A percentile compares a stretch with the other conserved stretches of the same genome.
Conservation (phyloP, 2,797 vertebrate species). For the Ctenopoma kingsleyae region DNA sequence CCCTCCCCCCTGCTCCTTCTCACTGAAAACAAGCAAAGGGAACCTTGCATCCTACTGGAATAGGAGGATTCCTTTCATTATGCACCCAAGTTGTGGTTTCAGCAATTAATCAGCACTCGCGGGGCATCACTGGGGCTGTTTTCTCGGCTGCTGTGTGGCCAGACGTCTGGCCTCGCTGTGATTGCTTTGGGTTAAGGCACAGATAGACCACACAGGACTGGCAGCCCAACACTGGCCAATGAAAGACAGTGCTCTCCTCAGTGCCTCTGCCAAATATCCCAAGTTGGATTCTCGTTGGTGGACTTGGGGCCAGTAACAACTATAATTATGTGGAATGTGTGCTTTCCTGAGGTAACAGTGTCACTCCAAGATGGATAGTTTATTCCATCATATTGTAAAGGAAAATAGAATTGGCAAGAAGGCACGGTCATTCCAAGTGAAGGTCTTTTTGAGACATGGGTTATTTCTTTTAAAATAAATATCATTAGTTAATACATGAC, state of each 20-base stretch:
- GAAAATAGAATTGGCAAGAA: conserved; percentile 75
- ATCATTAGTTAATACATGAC: conserved; percentile 59
- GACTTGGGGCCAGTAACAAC: conserved; percentile 79
- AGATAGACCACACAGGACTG: conserved; percentile 81
- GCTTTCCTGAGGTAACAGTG: conserved; percentile 79
- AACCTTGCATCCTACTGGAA: conserved; percentile 45
- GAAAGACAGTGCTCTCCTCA: conserved; percentile 67
- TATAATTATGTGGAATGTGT: conserved; percentile 84
- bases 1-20: conserved; percentile 20
- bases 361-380: conserved; percentile 77
- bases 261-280: conserved; percentile 74
- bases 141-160: conserved; percentile 69
- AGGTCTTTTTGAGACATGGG: conserved; percentile 43
- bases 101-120: conserved; percentile 70
- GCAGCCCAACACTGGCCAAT: conserved; percentile 62
- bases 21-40: conserved; percentile 57
- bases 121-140: conserved; percentile 60
- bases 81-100: conserved; percentile 63
- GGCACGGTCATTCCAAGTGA: conserved; percentile 60
- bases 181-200: conserved; percentile 69
- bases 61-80: conserved; percentile 54
- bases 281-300: conserved; percentile 69
- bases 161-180: conserved; percentile 68
- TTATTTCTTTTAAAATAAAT: conserved; percentile 64
- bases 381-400: conserved; percentile 76